Conservation (phyloP, 2,113 vertebrate species). For the Macaca nemestrina region DNA sequence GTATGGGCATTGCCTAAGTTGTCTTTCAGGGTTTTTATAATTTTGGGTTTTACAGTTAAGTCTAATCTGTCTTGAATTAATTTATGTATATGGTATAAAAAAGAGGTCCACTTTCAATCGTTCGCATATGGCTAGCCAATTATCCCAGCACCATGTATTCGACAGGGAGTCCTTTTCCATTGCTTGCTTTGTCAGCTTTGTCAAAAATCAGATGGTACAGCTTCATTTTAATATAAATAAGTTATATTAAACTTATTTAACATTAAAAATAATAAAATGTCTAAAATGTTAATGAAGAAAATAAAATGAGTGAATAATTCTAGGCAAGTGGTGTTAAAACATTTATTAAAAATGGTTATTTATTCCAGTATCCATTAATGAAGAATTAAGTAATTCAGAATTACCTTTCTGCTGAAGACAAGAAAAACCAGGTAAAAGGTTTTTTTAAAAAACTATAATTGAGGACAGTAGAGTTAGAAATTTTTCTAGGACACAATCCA, state of each 20-base stretch:
- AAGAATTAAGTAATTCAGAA: background rate
- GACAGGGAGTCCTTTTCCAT: too few relatives aligned
- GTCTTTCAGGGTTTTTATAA: too few relatives aligned
- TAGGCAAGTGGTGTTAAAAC: background rate
- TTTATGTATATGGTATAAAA: too few relatives aligned
- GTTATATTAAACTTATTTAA: background rate
- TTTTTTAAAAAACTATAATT: background rate
- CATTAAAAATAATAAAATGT: background rate
- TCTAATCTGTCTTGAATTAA: too few relatives aligned
- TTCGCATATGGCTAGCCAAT: too few relatives aligned
- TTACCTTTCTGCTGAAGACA: background rate
- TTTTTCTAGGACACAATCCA: background rate
- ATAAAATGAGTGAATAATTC: background rate
- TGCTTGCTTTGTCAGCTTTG: too few relatives aligned
- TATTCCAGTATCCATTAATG: background rate
- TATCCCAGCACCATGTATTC: too few relatives aligned
- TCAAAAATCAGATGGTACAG: background rate
- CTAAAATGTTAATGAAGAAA: background rate
- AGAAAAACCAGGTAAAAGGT: background rate
- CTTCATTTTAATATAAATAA: background rate
- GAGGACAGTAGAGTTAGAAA: background rate
- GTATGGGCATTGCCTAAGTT: too few relatives aligned
- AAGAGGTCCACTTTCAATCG: too few relatives aligned
- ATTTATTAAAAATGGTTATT: background rate
- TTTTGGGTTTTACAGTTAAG: too few relatives aligned